These are phyloP conservation scores for Morpho helenor DNA, from an alignment of 2,888 invertebrate species.

Conservation along the genomic window DNA sequence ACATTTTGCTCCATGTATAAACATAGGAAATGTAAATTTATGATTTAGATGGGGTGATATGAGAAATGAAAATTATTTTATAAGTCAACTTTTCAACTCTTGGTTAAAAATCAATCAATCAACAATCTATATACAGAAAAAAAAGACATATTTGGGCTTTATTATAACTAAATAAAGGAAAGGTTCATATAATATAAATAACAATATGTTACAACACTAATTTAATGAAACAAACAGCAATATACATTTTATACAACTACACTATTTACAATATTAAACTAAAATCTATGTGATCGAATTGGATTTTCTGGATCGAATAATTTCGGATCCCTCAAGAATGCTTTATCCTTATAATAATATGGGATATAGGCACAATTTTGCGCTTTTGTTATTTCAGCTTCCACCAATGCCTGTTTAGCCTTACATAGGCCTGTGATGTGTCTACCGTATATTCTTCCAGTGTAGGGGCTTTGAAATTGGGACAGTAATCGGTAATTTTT, in stretches of 20 bases:
- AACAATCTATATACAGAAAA: too few species aligned
- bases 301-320: slow-evolving; percentile 94
- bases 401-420: slow-evolving; percentile 86
- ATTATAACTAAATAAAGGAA: too few species aligned
- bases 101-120: too few species aligned
- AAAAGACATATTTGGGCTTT: too few species aligned
- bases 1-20: too few species aligned
- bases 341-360: slow-evolving; percentile 87
- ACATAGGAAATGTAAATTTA: too few species aligned
- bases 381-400: slow-evolving; percentile 86
- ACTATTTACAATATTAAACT: slow-evolving; percentile 31
- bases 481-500: slow-evolving; percentile 95
- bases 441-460: slow-evolving; percentile 93
- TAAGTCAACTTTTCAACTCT: too few species aligned
- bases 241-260: slow-evolving; percentile 1
- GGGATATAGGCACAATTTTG: slow-evolving; percentile 91
- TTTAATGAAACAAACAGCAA: not conserved
- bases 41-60: too few species aligned
- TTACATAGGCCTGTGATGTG: slow-evolving; percentile 97
- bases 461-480: slow-evolving; percentile 97
- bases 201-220: not conserved
- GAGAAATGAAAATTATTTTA: too few species aligned
- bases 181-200: not conserved
- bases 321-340: slow-evolving; percentile 91
- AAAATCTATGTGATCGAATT: slow-evolving; percentile 88